These are phyloP conservation scores for Crotalus horridus DNA, from an alignment of 2,113 vertebrate genomes.

Conservation along the genomic window DNA sequence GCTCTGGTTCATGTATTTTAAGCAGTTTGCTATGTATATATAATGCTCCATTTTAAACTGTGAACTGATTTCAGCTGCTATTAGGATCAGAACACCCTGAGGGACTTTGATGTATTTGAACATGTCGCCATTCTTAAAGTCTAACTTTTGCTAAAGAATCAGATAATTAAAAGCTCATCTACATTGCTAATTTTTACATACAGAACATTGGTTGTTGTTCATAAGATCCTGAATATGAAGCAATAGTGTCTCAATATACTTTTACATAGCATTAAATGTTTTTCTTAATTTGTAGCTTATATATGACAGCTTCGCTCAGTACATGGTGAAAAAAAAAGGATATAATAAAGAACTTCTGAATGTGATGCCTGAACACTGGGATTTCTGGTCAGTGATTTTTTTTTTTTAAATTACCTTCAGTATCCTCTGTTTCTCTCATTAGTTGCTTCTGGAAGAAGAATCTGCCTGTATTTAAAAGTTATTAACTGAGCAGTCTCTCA, in stretches of 20 bases:
- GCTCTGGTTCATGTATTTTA: not conserved
- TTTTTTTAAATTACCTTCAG: not conserved
- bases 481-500: not conserved
- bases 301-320: conserved; percentile 91
- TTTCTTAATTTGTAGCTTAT: conserved; percentile 78
- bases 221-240: not conserved
- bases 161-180: not conserved
- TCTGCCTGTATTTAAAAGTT: not conserved
- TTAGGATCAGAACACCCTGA: not conserved
- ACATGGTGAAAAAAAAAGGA: conserved; percentile 85
- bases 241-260: not conserved
- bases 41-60: not conserved
- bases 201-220: not conserved
- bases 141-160: not conserved
- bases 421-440: not conserved
- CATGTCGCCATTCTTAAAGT: not conserved
- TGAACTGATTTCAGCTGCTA: not conserved
- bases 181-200: not conserved
- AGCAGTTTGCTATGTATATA: not conserved
- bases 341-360: conserved; percentile 85
- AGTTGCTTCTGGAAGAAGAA: not conserved
- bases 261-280: conserved; percentile 4
- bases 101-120: not conserved
- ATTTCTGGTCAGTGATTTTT: conserved; percentile 85
- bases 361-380: conserved; percentile 83